Conservation (phyloP, 2,888 invertebrate species). For the Drosophila greeni region DNA sequence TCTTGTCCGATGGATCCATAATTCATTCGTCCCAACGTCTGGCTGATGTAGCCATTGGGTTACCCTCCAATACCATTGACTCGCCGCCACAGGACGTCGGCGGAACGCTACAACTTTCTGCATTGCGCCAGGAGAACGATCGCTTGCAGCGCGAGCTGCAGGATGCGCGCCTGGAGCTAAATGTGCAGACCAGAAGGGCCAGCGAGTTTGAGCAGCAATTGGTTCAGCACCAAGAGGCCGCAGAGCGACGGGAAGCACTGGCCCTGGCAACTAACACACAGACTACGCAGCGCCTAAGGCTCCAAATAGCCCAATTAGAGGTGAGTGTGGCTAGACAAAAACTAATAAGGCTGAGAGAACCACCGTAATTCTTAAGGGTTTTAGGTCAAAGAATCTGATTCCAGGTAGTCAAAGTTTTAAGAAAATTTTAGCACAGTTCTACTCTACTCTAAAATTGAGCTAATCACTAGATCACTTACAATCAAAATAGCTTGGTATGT, state of each 20-base stretch:
- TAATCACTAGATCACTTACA: too few relatives aligned
- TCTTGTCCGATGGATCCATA: conserved; percentile 84
- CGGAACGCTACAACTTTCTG: conserved; percentile 67
- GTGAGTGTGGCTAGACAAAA: conserved; percentile 78
- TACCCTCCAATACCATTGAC: conserved; percentile 76
- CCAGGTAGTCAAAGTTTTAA: too few relatives aligned
- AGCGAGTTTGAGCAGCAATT: conserved; percentile 81
- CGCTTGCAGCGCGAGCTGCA: conserved; percentile 81
- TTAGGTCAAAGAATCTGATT: too few relatives aligned
- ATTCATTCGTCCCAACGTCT: conserved; percentile 79
- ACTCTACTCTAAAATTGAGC: background rate
- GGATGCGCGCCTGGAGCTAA: conserved; percentile 80
- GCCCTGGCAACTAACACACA: conserved; percentile 83
- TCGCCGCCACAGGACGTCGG: conserved; percentile 77
- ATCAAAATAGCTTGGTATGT: too few relatives aligned
- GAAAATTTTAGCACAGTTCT: background rate
- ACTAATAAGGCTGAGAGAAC: too few relatives aligned
- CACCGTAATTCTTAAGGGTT: too few relatives aligned
- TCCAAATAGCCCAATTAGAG: conserved; percentile 85
- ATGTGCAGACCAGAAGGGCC: conserved; percentile 80
- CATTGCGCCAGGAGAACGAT: conserved; percentile 76
- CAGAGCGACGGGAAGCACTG: conserved; percentile 82
- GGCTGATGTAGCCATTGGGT: conserved; percentile 78
- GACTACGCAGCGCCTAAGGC: conserved; percentile 84
- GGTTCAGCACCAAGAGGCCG: conserved; percentile 77